phyloP scores from a whole-genome alignment of 2,797 vertebrate genomes.

The Tympanoctomys barrerae region DNA sequence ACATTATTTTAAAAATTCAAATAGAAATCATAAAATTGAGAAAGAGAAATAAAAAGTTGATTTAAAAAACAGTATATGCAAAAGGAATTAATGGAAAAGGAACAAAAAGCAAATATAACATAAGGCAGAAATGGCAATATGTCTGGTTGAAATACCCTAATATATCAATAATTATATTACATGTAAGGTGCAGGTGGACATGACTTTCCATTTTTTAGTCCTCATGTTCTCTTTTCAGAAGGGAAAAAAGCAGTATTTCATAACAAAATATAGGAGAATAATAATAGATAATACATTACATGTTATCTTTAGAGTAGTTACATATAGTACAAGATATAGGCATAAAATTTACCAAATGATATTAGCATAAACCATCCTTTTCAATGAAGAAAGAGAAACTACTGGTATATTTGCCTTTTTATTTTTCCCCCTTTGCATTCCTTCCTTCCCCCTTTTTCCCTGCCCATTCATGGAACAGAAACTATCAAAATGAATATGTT shows the following conservation, averaged over 20 bases:
- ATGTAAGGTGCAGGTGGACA: neutral
- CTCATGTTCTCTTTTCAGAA: no score
- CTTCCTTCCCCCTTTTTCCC: no score
- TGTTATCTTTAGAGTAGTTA: no score
- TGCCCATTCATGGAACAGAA: neutral
- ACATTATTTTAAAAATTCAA: neutral
- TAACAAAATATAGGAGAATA: no score
- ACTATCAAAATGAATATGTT: neutral
- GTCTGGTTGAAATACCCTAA: neutral
- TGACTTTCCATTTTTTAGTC: neutral
- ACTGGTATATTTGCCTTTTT: no score
- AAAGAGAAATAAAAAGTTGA: conserved; percentile 10
- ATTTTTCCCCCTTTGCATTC: no score
- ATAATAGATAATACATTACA: no score
- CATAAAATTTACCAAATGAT: no score
- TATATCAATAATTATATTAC: neutral
- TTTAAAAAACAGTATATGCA: neutral
- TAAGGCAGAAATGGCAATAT: neutral
- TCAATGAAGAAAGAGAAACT: no score
- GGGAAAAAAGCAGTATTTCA: no score
- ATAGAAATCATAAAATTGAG: neutral
- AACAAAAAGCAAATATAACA: neutral
- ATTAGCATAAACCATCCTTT: no score
- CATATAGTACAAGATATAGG: no score
- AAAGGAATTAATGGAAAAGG: neutral